A percentile compares a stretch with the other conserved stretches of the same genome.
phyloP scores from a whole-genome alignment of 30 jellyfish, hydroid and myxozoan species.

The Catostylus mosaicus region DNA sequence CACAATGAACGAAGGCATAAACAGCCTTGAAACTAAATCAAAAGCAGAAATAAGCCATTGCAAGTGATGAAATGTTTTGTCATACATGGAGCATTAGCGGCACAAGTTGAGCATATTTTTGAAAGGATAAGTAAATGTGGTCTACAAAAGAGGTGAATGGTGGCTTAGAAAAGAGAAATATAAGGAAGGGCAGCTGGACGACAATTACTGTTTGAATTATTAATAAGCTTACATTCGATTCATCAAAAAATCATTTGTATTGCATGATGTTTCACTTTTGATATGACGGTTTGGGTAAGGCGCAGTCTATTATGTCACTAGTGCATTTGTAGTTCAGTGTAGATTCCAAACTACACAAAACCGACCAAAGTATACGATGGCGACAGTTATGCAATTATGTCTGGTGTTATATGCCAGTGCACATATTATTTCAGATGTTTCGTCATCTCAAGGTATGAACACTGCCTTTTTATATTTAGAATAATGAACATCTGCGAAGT shows the following conservation, averaged over 20 bases:
- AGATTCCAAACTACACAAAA: neutral
- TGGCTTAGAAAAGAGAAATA: conserved; percentile 14
- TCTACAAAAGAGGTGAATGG: conserved; percentile 40
- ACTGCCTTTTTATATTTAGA: neutral
- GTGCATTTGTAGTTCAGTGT: neutral
- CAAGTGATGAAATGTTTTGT: neutral
- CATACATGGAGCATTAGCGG: conserved; percentile 19
- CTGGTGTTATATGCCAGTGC: neutral
- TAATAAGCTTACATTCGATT: conserved; percentile 47
- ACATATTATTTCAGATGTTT: conserved; percentile 6
- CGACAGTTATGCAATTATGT: neutral
- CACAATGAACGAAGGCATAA: neutral
- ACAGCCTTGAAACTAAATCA: neutral
- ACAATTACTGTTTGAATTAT: conserved; percentile 24
- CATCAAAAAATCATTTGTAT: conserved; percentile 58
- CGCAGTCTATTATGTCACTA: neutral
- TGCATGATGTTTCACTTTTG: conserved; percentile 53
- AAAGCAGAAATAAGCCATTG: neutral
- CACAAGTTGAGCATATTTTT: neutral
- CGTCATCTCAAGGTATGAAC: conserved; percentile 23
- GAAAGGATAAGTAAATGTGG: conserved; percentile 49
- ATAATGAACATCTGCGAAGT: neutral
- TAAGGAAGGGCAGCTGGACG: conserved; percentile 38
- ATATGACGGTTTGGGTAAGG: conserved; percentile 13
- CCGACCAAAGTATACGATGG: conserved; percentile 7